Evolutionary conservation across 2,113 vertebrate genomes (phyloP).

Genomic region (Gavialis gangeticus): DNA sequence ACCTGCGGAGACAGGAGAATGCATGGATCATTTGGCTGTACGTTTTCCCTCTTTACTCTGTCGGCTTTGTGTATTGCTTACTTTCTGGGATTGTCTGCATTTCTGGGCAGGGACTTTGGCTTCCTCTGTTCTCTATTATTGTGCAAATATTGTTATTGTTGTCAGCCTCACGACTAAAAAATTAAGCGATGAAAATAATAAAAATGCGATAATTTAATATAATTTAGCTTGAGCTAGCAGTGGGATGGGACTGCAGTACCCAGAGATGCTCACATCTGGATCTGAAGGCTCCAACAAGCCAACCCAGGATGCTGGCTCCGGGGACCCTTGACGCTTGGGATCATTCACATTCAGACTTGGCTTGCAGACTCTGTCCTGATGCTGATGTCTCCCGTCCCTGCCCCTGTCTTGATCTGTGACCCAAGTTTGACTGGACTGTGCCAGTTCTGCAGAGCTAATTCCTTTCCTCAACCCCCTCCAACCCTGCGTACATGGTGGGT

Average conservation of each 20-base stretch:
- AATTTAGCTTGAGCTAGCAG: not conserved
- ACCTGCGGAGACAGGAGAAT: no score
- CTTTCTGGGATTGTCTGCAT: not conserved
- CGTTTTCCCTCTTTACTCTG: no score
- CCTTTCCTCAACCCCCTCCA: not conserved
- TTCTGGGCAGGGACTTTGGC: not conserved
- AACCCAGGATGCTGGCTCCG: not conserved
- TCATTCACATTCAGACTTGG: not conserved
- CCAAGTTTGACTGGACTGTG: not conserved
- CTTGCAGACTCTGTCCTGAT: not conserved
- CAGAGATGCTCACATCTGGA: not conserved
- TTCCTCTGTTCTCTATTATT: not conserved
- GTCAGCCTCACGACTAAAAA: not conserved
- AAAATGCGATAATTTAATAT: not conserved
- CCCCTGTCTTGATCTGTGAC: no score
- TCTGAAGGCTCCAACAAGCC: not conserved
- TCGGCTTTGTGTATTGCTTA: no score
- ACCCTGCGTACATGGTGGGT: not conserved
- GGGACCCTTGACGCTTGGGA: not conserved
- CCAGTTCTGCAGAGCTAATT: not conserved
- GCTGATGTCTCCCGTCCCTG: not conserved
- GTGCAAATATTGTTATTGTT: not conserved
- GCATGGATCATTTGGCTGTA: no score
- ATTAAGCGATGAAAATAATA: not conserved
- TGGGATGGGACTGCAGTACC: not conserved